Evolutionary conservation across 2,797 vertebrate species (phyloP), one percentile per base, ranked within the genome.

Genomic region (Phyllotis vaccarum): DNA sequence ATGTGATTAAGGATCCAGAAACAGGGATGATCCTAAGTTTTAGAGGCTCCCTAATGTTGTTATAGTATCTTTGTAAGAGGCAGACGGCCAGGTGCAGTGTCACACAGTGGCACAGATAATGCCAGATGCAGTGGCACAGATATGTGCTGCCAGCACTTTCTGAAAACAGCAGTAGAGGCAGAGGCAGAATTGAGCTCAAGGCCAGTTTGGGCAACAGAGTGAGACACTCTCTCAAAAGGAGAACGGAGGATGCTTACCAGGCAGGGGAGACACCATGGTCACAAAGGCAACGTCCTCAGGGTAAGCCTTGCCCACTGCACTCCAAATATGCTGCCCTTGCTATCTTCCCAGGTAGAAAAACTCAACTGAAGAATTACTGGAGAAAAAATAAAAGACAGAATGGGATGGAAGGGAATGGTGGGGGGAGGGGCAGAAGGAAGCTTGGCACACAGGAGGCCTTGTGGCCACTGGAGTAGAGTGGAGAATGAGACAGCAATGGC

Each of bases 401-500:
- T 14, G 62, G 31, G 29, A 46, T 34, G 6, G 29, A 52, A 31
- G 70, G 70, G 31, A n/a, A 21, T 19, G 22, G 9, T n/a, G 52
- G 49, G 70, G 19, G 19, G 54, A 22, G 14, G 19, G 68, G 68
- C 34, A 1, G 76, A 90, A 29, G 54, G 68, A 17, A 68, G 14
- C 21, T 14, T 12, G 74, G 54, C 11, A 34, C 12, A 2, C 40
- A 14, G 34, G 49, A 34, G 29, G 74, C 16, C 19, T 1, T 21
- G 49, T 14, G 3, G n/a, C 40, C 2, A 5, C 11, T 4, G 2
- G 49, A n/a, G 43, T 16, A 78, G 87, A 43, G 29, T 6, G 14
- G 2, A 1, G 37, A 52, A 19, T 0, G 54, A 82, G 10, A 0
- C 0, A 12, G n/a, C 21, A 19, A 8, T 1, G 24, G 43, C 46